Base-by-base conservation (phyloP, 2,113 vertebrate genomes). In the Penelope pileata region DNA sequence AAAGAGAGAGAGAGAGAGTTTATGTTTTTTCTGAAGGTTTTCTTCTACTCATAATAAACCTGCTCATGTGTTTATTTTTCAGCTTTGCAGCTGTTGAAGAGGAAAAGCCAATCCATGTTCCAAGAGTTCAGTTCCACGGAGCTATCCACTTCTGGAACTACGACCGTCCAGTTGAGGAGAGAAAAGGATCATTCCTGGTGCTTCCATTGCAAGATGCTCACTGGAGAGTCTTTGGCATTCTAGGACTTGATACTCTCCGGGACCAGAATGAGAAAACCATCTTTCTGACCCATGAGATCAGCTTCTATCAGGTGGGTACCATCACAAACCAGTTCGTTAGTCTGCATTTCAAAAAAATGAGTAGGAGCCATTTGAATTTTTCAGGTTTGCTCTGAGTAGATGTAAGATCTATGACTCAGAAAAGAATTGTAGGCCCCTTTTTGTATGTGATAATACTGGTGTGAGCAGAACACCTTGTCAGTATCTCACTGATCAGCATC, bases 61-160 rank as follows among this genome's bases (percentile, higher is more conserved):
- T 51, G 4, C 3, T 83, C 40, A 7, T 82, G 22, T 67, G 8
- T 36, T 88, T 93, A 15, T 68, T 86, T 68, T 86, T 78, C 84
- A 98, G 98, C 80, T 98, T 98, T 92, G 86, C 96, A 93, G 98
- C 94, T 38, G 74, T 97, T 43, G 97, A 98, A 59, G 94, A 98
- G 42, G 98, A 98, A 81, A 95, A 83, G 69, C 97, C 97, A 68
- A 80, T 98, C 82, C 97, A 98, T 2, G 95, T 98, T 40, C 98
- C 98, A 59, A 96, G 91, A 59, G 98, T 98, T 90, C 91, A 98
- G 43, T 73, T 98, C 32, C 98, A 98, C 0, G 97, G 97, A 45
- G 98, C 97, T 15, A 82, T 98, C 85, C 97, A 98, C 60, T 98
- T 98, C 88, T 98, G 98, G 98, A 98, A 98, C 45, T 12, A 54